Evolutionary conservation across 2,113 vertebrate genomes (phyloP), one percentile per base, ranked within the genome.

Genomic region (Glareola pratincola): DNA sequence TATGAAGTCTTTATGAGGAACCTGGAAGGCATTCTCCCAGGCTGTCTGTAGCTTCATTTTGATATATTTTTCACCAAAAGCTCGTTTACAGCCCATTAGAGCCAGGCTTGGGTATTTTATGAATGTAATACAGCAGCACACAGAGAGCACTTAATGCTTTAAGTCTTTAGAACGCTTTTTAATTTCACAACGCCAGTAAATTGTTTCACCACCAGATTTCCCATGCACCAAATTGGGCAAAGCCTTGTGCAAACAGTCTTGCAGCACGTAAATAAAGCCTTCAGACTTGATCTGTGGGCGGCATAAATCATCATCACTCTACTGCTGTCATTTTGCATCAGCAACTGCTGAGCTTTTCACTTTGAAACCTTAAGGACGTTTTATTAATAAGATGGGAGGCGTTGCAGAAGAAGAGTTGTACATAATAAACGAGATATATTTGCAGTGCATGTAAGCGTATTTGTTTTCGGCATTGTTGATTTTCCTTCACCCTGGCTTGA

Each of bases 201-300:
- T 78, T 56, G 22, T 67, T 91, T 94, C 66, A 85, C 48, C 2
- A 8, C 27, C 66, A 53, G 41, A 63, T 78, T 89, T 87, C 66
- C 85, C 45, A 14, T 19, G 39, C 62, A 50, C n/a, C 41, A 26
- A 26, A 82, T 3, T 29, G 73, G 53, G 56, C 56, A 76, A 92
- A 74, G 64, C 69, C 77, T 68, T 80, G 36, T 66, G 73, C 77
- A 91, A 78, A 91, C 62, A 92, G 53, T 30, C 85, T 60, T 82
- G 41, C 50, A 72, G 81, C 22, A 57, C 30, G 80, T 76, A 91
- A 95, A 92, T 75, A 85, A 95, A 95, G 81, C 39, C 60, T 85
- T 87, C 74, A 64, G 74, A 47, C 77, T 48, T 36, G 37, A 43
- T 76, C 84, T 69, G 62, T 57, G 64, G 1, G 1, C 76, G 86